Evolutionary conservation across 2,113 vertebrate species (phyloP).

Genomic region (Phyllopteryx taeniolatus): DNA sequence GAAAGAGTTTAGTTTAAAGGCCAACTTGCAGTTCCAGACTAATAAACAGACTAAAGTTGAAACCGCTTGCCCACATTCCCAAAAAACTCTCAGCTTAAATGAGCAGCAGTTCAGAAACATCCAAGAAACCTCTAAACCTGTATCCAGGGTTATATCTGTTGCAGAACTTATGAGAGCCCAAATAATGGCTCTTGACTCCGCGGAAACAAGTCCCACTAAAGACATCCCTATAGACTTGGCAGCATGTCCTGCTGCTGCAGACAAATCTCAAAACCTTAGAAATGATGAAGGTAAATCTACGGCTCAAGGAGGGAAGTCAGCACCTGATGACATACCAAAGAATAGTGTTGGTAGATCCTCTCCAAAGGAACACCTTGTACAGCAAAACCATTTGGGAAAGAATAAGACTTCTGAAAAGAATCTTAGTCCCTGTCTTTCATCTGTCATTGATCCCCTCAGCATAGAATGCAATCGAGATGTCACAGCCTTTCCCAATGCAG

Average conservation of each 20-base stretch:
- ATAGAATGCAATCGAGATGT: conserved; percentile 10
- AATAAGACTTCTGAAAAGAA: background rate
- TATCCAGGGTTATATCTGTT: conserved; percentile 49
- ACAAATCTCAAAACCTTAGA: conserved; percentile 6
- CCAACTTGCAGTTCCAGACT: conserved; percentile 7
- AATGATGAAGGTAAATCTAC: conserved; percentile 4
- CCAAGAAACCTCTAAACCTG: conserved; percentile 38
- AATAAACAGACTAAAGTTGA: background rate
- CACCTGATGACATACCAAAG: conserved; percentile 6
- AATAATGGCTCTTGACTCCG: conserved; percentile 47
- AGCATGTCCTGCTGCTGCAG: background rate
- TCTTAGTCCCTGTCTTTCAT: background rate
- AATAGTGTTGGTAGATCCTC: background rate
- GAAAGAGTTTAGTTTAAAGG: conserved; percentile 12
- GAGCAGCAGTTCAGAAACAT: conserved; percentile 13
- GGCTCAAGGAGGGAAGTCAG: background rate
- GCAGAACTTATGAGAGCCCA: conserved; percentile 62
- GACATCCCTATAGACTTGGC: conserved; percentile 1
- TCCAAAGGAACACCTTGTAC: conserved; percentile 36
- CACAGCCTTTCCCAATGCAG: conserved; percentile 11
- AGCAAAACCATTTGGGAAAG: conserved; percentile 23
- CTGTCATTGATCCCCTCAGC: background rate
- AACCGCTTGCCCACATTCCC: background rate
- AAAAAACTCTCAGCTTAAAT: conserved; percentile 8
- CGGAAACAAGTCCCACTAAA: conserved; percentile 4